These are phyloP conservation scores for Amphiprion clarkii DNA, from an alignment of 2,797 vertebrate species.

Conservation along the genomic window DNA sequence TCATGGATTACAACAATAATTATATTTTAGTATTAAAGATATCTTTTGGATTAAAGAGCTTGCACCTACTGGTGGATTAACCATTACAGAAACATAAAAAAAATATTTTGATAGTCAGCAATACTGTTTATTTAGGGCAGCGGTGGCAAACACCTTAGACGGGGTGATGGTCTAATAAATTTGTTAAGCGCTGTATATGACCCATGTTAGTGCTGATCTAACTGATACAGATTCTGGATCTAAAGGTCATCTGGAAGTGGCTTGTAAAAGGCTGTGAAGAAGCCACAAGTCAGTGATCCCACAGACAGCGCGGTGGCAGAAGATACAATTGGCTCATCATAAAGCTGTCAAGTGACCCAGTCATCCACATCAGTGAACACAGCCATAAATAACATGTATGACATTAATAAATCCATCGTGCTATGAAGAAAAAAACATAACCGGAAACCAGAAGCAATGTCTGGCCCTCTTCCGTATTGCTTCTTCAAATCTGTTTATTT, in stretches of 20 bases:
- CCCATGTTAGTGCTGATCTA: conserved; percentile 2
- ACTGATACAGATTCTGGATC: conserved; percentile 4
- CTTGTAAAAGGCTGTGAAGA: conserved; percentile 9
- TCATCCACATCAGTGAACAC: conserved; percentile 16
- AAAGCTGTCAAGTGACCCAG: conserved; percentile 29
- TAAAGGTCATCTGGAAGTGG: conserved; percentile 39
- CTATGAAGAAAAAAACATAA: background rate
- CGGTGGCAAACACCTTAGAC: no score
- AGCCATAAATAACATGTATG: conserved; percentile 22
- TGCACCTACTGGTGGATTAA: no score
- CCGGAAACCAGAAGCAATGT: background rate
- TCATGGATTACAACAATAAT: no score
- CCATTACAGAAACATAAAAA: no score
- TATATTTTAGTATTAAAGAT: no score
- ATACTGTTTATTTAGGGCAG: no score
- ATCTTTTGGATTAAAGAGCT: no score
- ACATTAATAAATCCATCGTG: conserved; percentile 38
- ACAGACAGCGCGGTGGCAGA: background rate
- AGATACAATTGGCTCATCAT: conserved; percentile 24
- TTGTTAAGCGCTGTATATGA: background rate
- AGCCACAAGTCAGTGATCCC: conserved; percentile 10
- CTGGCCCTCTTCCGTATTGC: conserved; percentile 27
- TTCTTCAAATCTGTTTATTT: conserved; percentile 41
- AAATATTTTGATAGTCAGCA: no score
- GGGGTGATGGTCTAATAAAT: no score